These are phyloP conservation scores for Caranx ignobilis DNA, from an alignment of 2,113 vertebrate species.

Conservation along the genomic window DNA sequence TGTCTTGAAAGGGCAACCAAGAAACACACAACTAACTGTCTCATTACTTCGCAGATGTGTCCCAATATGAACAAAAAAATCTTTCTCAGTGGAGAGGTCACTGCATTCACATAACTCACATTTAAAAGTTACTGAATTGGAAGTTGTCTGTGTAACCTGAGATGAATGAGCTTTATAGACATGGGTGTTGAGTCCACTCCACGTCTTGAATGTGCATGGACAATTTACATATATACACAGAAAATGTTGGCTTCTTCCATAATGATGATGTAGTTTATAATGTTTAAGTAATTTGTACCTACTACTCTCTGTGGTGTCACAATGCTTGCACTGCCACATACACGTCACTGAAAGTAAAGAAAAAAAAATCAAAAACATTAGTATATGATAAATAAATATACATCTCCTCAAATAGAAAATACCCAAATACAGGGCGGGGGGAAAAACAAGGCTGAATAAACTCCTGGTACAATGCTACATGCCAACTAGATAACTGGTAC, in stretches of 20 bases:
- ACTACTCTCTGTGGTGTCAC: neutral
- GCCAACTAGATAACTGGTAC: no score
- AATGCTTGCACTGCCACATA: conserved; percentile 7
- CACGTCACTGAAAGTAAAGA: neutral
- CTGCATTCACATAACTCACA: conserved; percentile 1
- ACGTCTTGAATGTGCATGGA: conserved; percentile 14
- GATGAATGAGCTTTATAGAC: neutral
- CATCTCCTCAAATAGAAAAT: no score
- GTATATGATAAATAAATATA: no score
- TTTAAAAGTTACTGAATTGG: conserved; percentile 5
- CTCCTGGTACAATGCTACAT: no score
- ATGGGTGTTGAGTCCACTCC: neutral
- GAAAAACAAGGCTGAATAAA: no score
- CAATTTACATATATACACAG: neutral
- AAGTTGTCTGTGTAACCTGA: neutral
- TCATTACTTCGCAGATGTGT: neutral
- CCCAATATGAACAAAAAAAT: neutral
- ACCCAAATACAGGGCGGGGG: no score
- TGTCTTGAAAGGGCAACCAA: conserved; percentile 1
- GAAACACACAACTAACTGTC: neutral
- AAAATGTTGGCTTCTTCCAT: neutral
- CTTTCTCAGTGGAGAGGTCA: neutral
- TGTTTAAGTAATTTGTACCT: conserved; percentile 1
- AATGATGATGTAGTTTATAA: conserved; percentile 14
- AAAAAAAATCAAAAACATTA: no score